A percentile compares a stretch with the other conserved stretches of the same genome.
Evolutionary conservation across 2,888 invertebrate species (phyloP).

Genomic region (Lumbricus terrestris): DNA sequence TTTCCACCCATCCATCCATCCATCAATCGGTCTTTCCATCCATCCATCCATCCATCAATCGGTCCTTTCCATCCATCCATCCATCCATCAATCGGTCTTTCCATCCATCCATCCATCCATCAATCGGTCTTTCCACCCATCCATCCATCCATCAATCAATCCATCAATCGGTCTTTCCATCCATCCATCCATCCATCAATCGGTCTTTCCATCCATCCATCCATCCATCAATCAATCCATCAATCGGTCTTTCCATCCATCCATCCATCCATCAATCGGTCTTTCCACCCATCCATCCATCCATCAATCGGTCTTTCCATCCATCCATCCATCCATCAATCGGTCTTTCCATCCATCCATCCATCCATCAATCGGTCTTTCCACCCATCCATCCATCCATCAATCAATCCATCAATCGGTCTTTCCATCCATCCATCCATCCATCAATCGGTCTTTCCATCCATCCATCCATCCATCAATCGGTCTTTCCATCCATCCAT

Average conservation of each 20-base stretch:
- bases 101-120: neutral
- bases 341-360: too few species aligned
- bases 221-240: too few species aligned
- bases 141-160: neutral
- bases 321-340: too few species aligned
- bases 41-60: neutral
- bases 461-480: neutral
- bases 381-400: neutral
- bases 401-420: too few species aligned
- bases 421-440: neutral
- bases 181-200: neutral
- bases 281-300: neutral
- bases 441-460: neutral
- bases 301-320: too few species aligned
- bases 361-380: neutral
- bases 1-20: neutral
- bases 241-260: neutral
- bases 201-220: neutral
- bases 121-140: neutral
- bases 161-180: neutral
- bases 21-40: neutral
- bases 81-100: neutral
- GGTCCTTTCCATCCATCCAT: too few species aligned
- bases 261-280: neutral
- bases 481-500: too few species aligned